Evolutionary conservation across 2,113 vertebrate genomes (phyloP), one percentile per base, ranked within the genome.

Genomic region (Cyanoderma ruficeps): DNA sequence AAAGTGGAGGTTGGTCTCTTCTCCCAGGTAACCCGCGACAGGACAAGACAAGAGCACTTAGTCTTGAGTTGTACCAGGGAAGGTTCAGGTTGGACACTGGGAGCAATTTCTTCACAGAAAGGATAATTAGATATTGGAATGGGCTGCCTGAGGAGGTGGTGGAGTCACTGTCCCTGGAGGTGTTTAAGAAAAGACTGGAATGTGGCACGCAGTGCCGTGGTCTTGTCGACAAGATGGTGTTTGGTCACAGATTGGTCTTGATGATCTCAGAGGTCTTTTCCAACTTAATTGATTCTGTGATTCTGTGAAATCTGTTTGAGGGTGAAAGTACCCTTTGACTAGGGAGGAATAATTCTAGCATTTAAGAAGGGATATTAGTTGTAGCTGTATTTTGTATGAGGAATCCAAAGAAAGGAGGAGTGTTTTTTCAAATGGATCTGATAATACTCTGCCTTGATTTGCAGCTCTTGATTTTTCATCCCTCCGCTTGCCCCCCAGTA

Each of bases 401-500:
- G 61, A 50, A 35, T 60, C 23, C 25, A 24, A 5, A 60, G 44
- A 11, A 5, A 3, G 3, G 5, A 19, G 9, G 23, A 6, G 20
- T 37, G 2, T 50, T 89, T 85, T 68, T 82, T 60, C 55, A 39
- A 27, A 13, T 28, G n/a, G 19, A 17, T 67, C 30, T 61, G 28
- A 6, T 87, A 70, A 17, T 76, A 15, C 13, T 56, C 2, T 21
- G 9, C 15, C 33, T 53, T 31, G 11, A 50, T 49, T 68, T 0
- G 0, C 27, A 49, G 22, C 23, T 89, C 46, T 19, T 24, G 15
- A 3, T 27, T 33, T 59, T 88, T 80, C 35, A 52, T 37, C 53
- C 14, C 7, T 50, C 25, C 12, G 4, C 0, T 0, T 52, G 33
- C 17, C 24, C 8, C 30, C 6, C 24, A 41, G 1, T 2, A 67